phyloP scores from a whole-genome alignment of 2,797 vertebrate species.

The Ptychobarbus kaznakovi region DNA sequence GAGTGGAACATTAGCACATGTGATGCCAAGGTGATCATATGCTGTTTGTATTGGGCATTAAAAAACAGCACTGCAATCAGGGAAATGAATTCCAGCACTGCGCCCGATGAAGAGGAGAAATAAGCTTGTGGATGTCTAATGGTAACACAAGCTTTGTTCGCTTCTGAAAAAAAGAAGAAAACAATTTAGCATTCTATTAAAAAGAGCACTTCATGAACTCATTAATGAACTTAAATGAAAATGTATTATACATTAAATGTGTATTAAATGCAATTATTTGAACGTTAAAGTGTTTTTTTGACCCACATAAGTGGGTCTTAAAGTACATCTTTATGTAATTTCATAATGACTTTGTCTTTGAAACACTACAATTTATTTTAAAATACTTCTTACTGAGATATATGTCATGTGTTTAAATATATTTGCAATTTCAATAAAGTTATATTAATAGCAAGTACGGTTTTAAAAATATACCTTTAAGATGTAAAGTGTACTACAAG shows the following conservation, averaged over 20 bases:
- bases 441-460: no score
- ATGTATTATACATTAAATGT: background rate
- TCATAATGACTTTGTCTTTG: background rate
- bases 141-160: background rate
- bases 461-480: background rate
- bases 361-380: background rate
- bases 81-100: background rate
- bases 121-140: background rate
- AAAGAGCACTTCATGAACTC: background rate
- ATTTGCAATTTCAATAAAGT: background rate
- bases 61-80: conserved; percentile 10
- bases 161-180: background rate
- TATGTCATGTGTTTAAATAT: background rate
- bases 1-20: conserved; percentile 22
- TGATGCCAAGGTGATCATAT: conserved; percentile 16
- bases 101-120: background rate
- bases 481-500: background rate
- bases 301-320: background rate
- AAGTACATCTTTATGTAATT: background rate
- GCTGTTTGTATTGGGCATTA: conserved; percentile 14
- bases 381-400: background rate
- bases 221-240: background rate
- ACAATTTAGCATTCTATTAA: background rate
- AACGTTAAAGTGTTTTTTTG: background rate
- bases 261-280: background rate